Evolutionary conservation across 2,888 invertebrate genomes (phyloP).

Genomic region (Tetrapedia diversipes): DNA sequence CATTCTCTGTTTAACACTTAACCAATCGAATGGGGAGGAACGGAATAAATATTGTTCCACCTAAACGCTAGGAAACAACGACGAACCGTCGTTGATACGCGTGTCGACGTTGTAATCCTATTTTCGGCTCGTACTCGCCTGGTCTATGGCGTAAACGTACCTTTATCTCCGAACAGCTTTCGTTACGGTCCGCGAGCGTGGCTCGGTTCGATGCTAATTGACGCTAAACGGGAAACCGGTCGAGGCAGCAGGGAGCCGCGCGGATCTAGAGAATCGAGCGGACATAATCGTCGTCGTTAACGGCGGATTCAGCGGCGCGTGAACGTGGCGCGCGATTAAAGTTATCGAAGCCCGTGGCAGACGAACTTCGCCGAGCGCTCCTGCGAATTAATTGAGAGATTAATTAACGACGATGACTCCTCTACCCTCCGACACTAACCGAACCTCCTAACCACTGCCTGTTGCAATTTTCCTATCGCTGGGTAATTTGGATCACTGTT

Average conservation of each 20-base stretch:
- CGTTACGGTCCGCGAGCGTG: background rate
- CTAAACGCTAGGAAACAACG: no score
- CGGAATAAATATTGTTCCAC: no score
- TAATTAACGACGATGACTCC: constrained; percentile 44
- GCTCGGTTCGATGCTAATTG: constrained; percentile 16
- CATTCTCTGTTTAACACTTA: no score
- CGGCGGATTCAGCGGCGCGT: constrained; percentile 26
- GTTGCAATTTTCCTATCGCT: background rate
- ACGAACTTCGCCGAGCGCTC: constrained; percentile 9
- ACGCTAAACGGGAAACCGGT: constrained; percentile 25
- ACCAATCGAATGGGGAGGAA: no score
- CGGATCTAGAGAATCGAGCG: constrained; percentile 11
- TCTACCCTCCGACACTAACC: no score
- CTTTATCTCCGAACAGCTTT: background rate
- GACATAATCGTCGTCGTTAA: constrained; percentile 45
- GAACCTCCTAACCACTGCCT: no score
- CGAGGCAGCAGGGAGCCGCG: constrained; percentile 11
- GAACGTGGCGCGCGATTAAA: constrained; percentile 7
- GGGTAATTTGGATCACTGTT: background rate
- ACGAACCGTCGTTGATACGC: no score
- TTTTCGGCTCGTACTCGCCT: no score
- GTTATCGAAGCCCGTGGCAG: constrained; percentile 23
- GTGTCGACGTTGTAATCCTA: no score
- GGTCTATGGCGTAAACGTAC: no score
- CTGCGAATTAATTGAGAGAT: constrained; percentile 47